phyloP scores from a whole-genome alignment of 2,888 invertebrate species.

The Drosophila rellima region DNA sequence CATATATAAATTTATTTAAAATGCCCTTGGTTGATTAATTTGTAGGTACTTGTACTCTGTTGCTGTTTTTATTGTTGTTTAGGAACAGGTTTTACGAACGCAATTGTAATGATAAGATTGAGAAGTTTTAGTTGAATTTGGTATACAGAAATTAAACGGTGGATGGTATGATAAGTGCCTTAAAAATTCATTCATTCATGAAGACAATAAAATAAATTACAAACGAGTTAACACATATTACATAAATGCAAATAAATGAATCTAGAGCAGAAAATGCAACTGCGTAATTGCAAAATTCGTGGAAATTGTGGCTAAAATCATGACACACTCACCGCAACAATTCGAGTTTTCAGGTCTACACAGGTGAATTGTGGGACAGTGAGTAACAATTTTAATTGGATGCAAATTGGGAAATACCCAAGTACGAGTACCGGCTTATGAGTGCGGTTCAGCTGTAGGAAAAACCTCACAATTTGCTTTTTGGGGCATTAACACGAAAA shows the following conservation, averaged over 20 bases:
- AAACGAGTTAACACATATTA: not conserved
- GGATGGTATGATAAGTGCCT: not conserved
- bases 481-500: slow-evolving; percentile 38
- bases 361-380: slow-evolving; percentile 4
- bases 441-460: slow-evolving; percentile 14
- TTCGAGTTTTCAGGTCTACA: not conserved
- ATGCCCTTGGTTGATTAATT: slow-evolving; percentile 12
- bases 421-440: not conserved
- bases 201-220: not conserved
- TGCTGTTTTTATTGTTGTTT: not conserved
- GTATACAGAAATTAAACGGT: slow-evolving; percentile 1
- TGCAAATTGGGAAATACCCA: slow-evolving; percentile 46
- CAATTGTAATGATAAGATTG: slow-evolving; percentile 16
- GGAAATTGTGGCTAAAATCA: slow-evolving; percentile 32
- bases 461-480: slow-evolving; percentile 30
- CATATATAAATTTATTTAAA: not conserved
- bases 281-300: slow-evolving; percentile 5
- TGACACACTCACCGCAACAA: slow-evolving; percentile 11
- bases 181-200: not conserved
- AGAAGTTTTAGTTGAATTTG: slow-evolving; percentile 5
- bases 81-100: slow-evolving; percentile 18
- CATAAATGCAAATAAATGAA: not conserved
- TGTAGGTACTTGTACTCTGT: slow-evolving; percentile 3
- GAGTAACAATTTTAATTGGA: slow-evolving; percentile 67
- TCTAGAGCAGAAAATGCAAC: not conserved